Evolutionary conservation across 2,113 vertebrate species (phyloP).

Genomic region (Elephas maximus): DNA sequence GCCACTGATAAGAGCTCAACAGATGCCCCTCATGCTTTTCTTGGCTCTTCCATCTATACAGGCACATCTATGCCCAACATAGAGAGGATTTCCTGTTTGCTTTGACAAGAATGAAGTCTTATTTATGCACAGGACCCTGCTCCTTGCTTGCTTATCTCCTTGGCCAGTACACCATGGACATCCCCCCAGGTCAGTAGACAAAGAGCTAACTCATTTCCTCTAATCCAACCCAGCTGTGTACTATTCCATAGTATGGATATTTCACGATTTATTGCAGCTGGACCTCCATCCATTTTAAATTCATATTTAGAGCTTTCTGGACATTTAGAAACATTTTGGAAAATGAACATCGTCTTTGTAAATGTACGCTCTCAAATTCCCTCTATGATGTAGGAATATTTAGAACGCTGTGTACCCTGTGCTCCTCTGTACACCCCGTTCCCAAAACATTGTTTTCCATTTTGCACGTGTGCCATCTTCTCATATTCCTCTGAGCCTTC

Average conservation of each 20-base stretch:
- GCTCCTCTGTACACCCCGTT: background rate
- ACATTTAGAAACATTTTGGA: conserved; percentile 17
- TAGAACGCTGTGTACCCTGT: background rate
- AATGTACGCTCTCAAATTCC: background rate
- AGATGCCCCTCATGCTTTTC: background rate
- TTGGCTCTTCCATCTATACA: rapidly evolving
- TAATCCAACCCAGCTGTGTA: background rate
- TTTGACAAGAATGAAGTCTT: rapidly evolving
- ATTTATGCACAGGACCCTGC: rapidly evolving
- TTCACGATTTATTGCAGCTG: background rate
- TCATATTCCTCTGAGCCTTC: background rate
- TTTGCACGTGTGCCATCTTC: background rate
- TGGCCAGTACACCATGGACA: rapidly evolving
- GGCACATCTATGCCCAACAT: rapidly evolving
- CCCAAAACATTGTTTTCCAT: background rate
- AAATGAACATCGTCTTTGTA: conserved; percentile 6
- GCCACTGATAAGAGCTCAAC: rapidly evolving
- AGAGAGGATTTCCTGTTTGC: background rate
- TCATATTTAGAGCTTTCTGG: background rate
- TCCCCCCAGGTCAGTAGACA: background rate
- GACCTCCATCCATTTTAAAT: background rate
- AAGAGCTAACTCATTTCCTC: background rate
- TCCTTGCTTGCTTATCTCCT: background rate
- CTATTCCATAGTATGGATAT: background rate
- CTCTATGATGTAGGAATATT: background rate